phyloP scores from a whole-genome alignment of 2,797 vertebrate genomes.

The Anas georgica region DNA sequence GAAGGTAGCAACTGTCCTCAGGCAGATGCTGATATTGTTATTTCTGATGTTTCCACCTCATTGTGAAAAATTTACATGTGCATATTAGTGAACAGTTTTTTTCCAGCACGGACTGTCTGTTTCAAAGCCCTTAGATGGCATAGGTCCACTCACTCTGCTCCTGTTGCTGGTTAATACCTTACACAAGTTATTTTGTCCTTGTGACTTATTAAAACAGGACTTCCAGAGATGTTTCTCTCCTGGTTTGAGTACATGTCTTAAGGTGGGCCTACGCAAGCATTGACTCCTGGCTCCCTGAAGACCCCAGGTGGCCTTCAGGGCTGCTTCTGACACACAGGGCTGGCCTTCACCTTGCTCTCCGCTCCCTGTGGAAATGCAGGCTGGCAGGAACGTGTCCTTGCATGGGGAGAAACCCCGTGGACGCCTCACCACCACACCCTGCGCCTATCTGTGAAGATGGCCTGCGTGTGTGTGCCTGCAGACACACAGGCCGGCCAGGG shows the following conservation, averaged over 20 bases:
- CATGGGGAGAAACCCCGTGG: background rate
- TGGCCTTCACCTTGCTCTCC: background rate
- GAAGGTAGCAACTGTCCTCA: constrained; percentile 69
- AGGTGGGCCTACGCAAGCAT: background rate
- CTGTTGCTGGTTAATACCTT: background rate
- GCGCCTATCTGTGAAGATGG: background rate
- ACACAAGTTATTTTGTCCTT: background rate
- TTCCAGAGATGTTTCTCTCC: background rate
- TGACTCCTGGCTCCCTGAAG: background rate
- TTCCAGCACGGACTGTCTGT: background rate
- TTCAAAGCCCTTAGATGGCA: background rate
- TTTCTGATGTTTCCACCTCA: constrained; percentile 51
- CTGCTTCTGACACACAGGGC: background rate
- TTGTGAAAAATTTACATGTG: constrained; percentile 16
- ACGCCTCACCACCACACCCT: background rate
- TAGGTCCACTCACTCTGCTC: background rate
- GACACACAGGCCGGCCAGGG: background rate
- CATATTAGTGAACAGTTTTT: background rate
- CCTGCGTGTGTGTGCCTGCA: background rate
- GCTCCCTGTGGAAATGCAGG: background rate
- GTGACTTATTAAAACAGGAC: background rate
- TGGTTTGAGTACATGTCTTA: constrained; percentile 8
- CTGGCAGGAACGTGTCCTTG: background rate
- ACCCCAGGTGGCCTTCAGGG: background rate
- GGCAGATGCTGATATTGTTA: constrained; percentile 54